These are phyloP conservation scores for Gasterosteus nipponicus DNA, from an alignment of 2,113 vertebrate genomes.

Conservation along the genomic window DNA sequence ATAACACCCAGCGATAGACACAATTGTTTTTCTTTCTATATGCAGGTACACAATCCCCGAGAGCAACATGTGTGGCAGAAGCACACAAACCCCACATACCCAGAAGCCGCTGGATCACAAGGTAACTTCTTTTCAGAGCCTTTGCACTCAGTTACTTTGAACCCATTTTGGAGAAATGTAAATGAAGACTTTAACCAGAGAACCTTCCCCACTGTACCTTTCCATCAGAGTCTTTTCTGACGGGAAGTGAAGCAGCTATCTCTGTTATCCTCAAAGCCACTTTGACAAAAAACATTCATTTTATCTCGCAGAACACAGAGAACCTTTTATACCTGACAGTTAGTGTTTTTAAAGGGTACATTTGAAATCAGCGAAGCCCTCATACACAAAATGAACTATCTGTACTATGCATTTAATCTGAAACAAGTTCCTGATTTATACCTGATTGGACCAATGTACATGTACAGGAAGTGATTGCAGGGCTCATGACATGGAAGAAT, in stretches of 20 bases:
- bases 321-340: too few relatives aligned
- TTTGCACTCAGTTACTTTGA: neutral
- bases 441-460: neutral
- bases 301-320: too few relatives aligned
- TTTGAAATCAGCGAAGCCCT: too few relatives aligned
- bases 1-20: neutral
- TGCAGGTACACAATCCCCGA: slow-evolving; percentile 75
- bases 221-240: neutral
- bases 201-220: neutral
- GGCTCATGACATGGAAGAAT: slow-evolving; percentile 86
- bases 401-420: neutral
- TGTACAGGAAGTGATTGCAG: slow-evolving; percentile 84
- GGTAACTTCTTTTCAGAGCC: slow-evolving; percentile 69
- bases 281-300: too few relatives aligned
- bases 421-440: neutral
- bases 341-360: too few relatives aligned
- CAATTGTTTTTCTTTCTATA: neutral
- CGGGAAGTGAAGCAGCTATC: too few relatives aligned
- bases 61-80: slow-evolving; percentile 54
- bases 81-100: slow-evolving; percentile 74
- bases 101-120: slow-evolving; percentile 81
- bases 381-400: too few relatives aligned
- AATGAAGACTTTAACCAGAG: neutral
- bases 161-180: neutral
- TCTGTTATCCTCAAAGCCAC: too few relatives aligned